Evolutionary conservation across 2,113 vertebrate genomes (phyloP).

Genomic region (Symphodus melops): DNA sequence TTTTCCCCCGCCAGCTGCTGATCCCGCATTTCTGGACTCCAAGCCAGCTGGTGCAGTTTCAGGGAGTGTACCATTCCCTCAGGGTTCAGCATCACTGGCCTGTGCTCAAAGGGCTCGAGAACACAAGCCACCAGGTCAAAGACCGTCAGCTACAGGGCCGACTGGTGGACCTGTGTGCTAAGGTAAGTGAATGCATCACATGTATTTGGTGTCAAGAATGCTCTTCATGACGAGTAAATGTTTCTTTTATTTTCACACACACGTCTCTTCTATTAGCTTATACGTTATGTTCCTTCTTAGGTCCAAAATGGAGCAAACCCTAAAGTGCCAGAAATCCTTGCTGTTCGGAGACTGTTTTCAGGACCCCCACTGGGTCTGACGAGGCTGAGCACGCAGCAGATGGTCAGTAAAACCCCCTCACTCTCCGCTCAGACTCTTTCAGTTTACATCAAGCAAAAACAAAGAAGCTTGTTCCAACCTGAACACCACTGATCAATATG

Average conservation of each 20-base stretch:
- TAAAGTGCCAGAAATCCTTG: slow-evolving; percentile 80
- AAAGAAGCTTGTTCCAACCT: background rate
- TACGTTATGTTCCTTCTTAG: slow-evolving; percentile 70
- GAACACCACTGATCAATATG: background rate
- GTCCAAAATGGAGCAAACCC: slow-evolving; percentile 87
- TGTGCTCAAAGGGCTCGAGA: slow-evolving; percentile 80
- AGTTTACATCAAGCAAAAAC: background rate
- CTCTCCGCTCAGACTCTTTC: background rate
- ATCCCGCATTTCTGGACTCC: slow-evolving; percentile 93
- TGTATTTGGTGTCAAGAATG: background rate
- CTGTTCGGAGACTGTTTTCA: slow-evolving; percentile 84
- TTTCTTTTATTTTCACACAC: too few relatives aligned
- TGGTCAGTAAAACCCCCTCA: slow-evolving; percentile 81
- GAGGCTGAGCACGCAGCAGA: slow-evolving; percentile 78
- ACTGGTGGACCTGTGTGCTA: slow-evolving; percentile 83
- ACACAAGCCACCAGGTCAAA: slow-evolving; percentile 53
- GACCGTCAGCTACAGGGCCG: slow-evolving; percentile 71
- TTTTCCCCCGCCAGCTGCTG: slow-evolving; percentile 93
- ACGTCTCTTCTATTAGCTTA: too few relatives aligned
- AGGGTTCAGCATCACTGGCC: slow-evolving; percentile 75
- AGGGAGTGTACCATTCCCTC: slow-evolving; percentile 79
- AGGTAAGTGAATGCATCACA: slow-evolving; percentile 75
- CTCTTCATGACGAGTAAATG: too few relatives aligned
- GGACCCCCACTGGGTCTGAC: slow-evolving; percentile 82
- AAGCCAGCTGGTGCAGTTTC: slow-evolving; percentile 87